Percentiles rank a stretch among this genome's conserved stretches.
These are phyloP conservation scores for Sphyrna mokarran DNA, from an alignment of 2,113 vertebrate species.

Conservation along the genomic window DNA sequence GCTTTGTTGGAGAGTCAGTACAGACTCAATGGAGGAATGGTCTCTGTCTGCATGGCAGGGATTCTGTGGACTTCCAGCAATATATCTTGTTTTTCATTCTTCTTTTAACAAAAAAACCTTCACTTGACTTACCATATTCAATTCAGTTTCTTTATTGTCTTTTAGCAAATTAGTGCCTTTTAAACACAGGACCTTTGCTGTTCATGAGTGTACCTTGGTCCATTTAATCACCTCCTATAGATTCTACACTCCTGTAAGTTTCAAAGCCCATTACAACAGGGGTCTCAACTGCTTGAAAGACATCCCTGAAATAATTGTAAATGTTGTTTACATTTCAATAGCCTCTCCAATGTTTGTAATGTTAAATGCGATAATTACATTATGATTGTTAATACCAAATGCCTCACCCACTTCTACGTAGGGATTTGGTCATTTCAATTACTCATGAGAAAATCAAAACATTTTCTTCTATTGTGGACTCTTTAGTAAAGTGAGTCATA, in stretches of 20 bases:
- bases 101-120: background rate
- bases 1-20: too few relatives aligned
- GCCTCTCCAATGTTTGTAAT: background rate
- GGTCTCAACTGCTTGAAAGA: background rate
- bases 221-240: background rate
- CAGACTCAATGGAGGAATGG: too few relatives aligned
- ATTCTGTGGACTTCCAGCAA: background rate
- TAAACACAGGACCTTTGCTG: background rate
- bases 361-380: background rate
- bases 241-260: background rate
- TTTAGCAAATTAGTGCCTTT: background rate
- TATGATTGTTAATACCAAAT: background rate
- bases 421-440: conserved; percentile 4
- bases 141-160: background rate
- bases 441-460: background rate
- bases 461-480: background rate
- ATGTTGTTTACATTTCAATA: background rate
- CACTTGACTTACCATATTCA: background rate
- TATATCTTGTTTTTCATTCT: background rate
- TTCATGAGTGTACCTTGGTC: background rate
- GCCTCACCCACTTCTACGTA: background rate
- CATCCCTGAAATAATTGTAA: background rate
- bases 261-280: background rate
- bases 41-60: too few relatives aligned
- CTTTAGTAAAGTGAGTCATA: background rate